Percentiles rank a stretch among this genome's conserved stretches.
phyloP scores from a whole-genome alignment of 2,113 vertebrate genomes.

The Amphilophus citrinellus region DNA sequence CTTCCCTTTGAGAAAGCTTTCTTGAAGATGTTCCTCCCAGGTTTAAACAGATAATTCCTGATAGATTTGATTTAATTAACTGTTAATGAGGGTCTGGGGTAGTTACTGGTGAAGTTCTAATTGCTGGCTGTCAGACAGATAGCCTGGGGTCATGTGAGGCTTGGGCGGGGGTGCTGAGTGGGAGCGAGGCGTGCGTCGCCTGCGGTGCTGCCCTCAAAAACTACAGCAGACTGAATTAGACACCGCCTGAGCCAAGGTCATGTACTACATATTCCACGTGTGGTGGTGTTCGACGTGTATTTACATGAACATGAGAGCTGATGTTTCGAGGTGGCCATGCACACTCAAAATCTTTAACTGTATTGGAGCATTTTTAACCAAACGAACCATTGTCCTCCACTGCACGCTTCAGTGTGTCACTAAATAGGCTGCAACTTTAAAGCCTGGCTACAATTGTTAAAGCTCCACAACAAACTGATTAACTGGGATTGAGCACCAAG shows the following conservation, averaged over 20 bases:
- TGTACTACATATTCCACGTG: conserved; percentile 61
- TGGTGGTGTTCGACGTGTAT: not conserved
- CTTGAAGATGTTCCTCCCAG: conserved; percentile 42
- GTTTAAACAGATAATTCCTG: conserved; percentile 71
- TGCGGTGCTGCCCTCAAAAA: conserved; percentile 74
- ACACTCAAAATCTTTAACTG: not conserved
- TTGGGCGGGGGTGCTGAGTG: conserved; percentile 26
- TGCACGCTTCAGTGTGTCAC: too few relatives aligned
- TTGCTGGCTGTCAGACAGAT: conserved; percentile 75
- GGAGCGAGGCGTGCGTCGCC: conserved; percentile 32
- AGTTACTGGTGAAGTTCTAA: conserved; percentile 81
- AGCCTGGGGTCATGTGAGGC: conserved; percentile 61
- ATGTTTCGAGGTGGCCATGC: not conserved
- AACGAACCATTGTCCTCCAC: not conserved
- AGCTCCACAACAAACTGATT: too few relatives aligned
- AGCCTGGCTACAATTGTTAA: not conserved
- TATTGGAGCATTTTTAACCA: not conserved
- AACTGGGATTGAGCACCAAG: not conserved
- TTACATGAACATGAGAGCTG: not conserved
- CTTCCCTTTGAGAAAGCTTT: conserved; percentile 6
- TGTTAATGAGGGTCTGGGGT: conserved; percentile 81
- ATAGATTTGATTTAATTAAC: conserved; percentile 81
- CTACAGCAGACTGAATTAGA: conserved; percentile 66
- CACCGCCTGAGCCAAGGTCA: conserved; percentile 76
- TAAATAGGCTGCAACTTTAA: accelerated